A percentile compares a stretch with the other conserved stretches of the same genome.
Evolutionary conservation across 2,888 invertebrate genomes (phyloP).

Genomic region (Sesamia inferens): DNA sequence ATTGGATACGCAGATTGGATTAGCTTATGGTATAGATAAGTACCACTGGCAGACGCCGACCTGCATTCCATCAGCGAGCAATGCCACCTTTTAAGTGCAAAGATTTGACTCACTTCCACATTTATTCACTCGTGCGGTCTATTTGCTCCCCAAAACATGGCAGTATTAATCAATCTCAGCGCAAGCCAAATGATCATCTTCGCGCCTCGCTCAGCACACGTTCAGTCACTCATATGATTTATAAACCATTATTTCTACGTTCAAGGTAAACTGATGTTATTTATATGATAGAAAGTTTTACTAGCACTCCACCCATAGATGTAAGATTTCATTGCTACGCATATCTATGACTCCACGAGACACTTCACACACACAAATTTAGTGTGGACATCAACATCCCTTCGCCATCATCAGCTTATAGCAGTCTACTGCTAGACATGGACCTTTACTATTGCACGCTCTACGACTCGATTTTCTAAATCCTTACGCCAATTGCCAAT

Average conservation of each 20-base stretch:
- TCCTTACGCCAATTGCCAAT: too few relatives aligned
- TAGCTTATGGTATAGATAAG: not conserved
- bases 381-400: not conserved
- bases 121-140: conserved; percentile 1
- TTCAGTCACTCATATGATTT: conserved; percentile 17
- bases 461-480: too few relatives aligned
- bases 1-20: not conserved
- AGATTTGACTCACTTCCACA: not conserved
- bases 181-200: conserved; percentile 3
- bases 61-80: not conserved
- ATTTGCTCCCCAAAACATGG: conserved; percentile 21
- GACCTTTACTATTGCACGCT: too few relatives aligned
- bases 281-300: not conserved
- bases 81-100: not conserved
- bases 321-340: too few relatives aligned
- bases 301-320: too few relatives aligned
- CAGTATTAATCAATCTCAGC: conserved; percentile 28
- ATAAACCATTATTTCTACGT: conserved; percentile 13
- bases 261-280: not conserved
- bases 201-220: conserved; percentile 1
- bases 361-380: too few relatives aligned
- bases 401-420: too few relatives aligned
- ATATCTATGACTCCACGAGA: too few relatives aligned
- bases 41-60: not conserved
- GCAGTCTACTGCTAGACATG: too few relatives aligned